Evolutionary conservation across 1,140 invertebrate genomes (phyloP), one percentile per base, ranked within the genome.

Genomic region (Drosophila pruinosa): DNA sequence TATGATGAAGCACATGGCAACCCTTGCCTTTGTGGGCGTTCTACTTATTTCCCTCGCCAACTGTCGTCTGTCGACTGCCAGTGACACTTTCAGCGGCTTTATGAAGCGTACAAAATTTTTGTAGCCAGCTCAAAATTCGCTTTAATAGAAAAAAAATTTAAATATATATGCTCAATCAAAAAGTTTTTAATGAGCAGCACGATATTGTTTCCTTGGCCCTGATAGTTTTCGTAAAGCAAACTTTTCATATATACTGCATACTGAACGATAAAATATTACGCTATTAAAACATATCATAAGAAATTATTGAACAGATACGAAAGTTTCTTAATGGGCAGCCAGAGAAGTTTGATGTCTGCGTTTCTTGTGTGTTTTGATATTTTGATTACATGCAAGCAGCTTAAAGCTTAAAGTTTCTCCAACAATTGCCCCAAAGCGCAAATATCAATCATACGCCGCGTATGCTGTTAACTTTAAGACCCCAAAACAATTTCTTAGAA

Each of bases 361-460:
- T 17, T 14, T 17, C 10, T 26, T 43, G 10, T 22, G 28, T 43
- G 7, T n/a, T 4, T 14, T 15, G 1, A 19, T 14, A 15, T 24
- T 39, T n/a, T 43, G n/a, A 22, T 12, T 45, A 10, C 1, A 45
- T 2, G 19, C 31, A 69, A 62, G 53, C 17, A 45, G 34, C 14
- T 36, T 22, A 28, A 10, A 36, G 21, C 24, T 17, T 31, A 26
- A 73, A 69, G 63, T 22, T 39, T 39, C 14, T 7, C 19, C 22
- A 24, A 74, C 57, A 63, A 21, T 39, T 50, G 43, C 59, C 36
- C 45, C 34, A 58, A 52, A 45, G 39, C 57, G 21, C 12, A 50
- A 77, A 81, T 77, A 85, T 85, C 73, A 86, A 81, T 85, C 81
- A 86, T 70, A 61, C 56, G 52, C 54, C 39, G 36, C 28, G 63